Conservation (phyloP, 1,140 invertebrate genomes). For the Colletes latitarsis region DNA sequence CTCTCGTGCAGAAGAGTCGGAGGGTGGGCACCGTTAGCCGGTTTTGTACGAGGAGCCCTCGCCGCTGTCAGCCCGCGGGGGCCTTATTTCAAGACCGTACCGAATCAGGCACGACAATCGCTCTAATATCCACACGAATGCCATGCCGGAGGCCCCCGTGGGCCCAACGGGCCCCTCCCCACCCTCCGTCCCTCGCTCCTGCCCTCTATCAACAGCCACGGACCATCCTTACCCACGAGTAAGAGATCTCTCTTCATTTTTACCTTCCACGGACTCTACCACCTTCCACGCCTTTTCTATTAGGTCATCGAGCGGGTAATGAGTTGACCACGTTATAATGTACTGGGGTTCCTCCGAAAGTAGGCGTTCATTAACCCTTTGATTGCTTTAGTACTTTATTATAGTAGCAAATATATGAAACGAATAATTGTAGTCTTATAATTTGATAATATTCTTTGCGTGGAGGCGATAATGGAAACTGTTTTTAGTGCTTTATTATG, state of each 20-base stretch:
- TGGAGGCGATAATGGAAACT: too few relatives aligned
- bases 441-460: too few relatives aligned
- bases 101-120: slow-evolving; percentile 78
- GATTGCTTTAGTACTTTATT: too few relatives aligned
- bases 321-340: neutral
- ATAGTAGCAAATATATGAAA: too few relatives aligned
- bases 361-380: too few relatives aligned
- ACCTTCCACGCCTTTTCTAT: neutral
- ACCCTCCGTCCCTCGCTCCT: neutral
- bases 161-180: slow-evolving; percentile 32
- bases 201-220: slow-evolving; percentile 47
- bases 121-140: slow-evolving; percentile 76
- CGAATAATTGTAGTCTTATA: too few relatives aligned
- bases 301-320: neutral
- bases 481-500: too few relatives aligned
- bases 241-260: slow-evolving; percentile 60
- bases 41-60: slow-evolving; percentile 69
- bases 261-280: neutral
- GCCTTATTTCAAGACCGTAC: slow-evolving; percentile 75
- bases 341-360: too few relatives aligned
- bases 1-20: slow-evolving; percentile 64
- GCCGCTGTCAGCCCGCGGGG: slow-evolving; percentile 69
- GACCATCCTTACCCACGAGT: slow-evolving; percentile 54
- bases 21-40: slow-evolving; percentile 69
- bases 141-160: slow-evolving; percentile 56